Conservation (phyloP, 2,113 vertebrate species). For the Theristicus caerulescens region DNA sequence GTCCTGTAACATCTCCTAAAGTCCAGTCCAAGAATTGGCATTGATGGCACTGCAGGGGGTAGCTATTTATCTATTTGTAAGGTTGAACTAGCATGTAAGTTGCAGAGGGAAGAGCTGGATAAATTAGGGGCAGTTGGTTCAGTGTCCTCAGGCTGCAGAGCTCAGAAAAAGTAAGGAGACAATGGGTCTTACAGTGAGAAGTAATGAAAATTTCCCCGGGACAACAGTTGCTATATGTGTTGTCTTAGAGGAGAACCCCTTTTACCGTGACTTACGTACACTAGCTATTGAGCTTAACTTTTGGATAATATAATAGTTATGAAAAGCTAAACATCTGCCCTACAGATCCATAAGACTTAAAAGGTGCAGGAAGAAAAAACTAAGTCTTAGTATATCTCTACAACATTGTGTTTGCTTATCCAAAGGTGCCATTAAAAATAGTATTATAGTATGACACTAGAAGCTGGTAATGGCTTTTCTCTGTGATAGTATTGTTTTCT, state of each 20-base stretch:
- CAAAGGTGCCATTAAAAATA: background rate
- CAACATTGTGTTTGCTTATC: background rate
- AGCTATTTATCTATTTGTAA: background rate
- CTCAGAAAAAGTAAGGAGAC: background rate
- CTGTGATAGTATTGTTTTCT: background rate
- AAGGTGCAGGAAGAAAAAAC: background rate
- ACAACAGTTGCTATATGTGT: background rate
- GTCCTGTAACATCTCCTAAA: background rate
- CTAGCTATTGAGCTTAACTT: background rate
- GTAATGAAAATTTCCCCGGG: background rate
- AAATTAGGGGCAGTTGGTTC: background rate
- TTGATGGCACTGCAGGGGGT: background rate
- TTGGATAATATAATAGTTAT: background rate
- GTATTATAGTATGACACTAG: background rate
- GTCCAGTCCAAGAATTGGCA: background rate
- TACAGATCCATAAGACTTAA: background rate
- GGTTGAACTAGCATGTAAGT: background rate
- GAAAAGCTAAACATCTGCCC: background rate
- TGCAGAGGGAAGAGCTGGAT: background rate
- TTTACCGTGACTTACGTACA: background rate
- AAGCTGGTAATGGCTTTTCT: background rate
- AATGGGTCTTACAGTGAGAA: accelerated
- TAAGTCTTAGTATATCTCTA: background rate
- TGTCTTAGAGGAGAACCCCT: background rate
- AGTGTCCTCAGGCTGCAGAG: background rate